Percentiles rank a stretch among this genome's conserved stretches.
These are phyloP conservation scores for Archips xylosteana DNA, from an alignment of 2,888 invertebrate genomes.

Conservation along the genomic window DNA sequence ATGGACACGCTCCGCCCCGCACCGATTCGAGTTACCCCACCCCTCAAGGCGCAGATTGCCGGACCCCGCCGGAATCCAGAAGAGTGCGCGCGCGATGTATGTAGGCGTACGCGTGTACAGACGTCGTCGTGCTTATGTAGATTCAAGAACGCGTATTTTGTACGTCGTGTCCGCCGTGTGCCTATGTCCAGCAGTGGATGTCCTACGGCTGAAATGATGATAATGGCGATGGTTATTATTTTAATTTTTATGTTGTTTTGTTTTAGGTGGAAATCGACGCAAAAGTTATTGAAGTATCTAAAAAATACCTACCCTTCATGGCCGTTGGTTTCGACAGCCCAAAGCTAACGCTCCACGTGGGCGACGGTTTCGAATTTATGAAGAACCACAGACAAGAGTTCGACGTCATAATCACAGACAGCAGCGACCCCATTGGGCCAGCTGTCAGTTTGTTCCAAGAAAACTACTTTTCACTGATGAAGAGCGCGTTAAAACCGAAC, in stretches of 20 bases:
- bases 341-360: conserved; percentile 93
- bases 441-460: conserved; percentile 90
- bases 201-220: too few species aligned
- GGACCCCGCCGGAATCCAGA: too few species aligned
- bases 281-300: conserved; percentile 95
- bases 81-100: too few species aligned
- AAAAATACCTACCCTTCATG: conserved; percentile 96
- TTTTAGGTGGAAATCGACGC: conserved; percentile 97
- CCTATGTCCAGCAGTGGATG: too few species aligned
- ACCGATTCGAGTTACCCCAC: too few species aligned
- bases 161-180: too few species aligned
- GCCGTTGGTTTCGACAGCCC: conserved; percentile 93
- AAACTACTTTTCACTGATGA: conserved; percentile 94
- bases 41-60: too few species aligned
- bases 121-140: too few species aligned
- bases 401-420: conserved; percentile 99
- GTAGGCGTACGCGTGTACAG: too few species aligned
- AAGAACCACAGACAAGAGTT: conserved; percentile 93
- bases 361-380: conserved; percentile 98
- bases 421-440: conserved; percentile 97
- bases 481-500: conserved; percentile 91
- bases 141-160: too few species aligned
- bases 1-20: too few species aligned
- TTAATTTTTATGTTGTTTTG: not conserved
- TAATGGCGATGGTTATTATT: not conserved